Percentiles rank a stretch among this genome's conserved stretches.
phyloP scores from a whole-genome alignment of 2,888 invertebrate species.

The Tridacna crocea region DNA sequence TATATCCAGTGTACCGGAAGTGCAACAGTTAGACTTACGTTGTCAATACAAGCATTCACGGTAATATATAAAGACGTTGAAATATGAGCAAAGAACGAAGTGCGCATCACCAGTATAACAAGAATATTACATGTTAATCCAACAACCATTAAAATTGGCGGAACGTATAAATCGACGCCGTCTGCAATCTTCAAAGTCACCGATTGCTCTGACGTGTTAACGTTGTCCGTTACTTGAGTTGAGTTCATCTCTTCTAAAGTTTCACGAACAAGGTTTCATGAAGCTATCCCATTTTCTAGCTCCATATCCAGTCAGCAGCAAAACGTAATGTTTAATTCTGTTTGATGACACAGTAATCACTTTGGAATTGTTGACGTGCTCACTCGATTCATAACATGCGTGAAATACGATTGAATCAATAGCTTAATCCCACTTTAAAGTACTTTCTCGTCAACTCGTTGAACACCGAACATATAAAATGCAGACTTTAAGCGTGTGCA shows the following conservation, averaged over 20 bases:
- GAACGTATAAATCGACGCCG: constrained; percentile 66
- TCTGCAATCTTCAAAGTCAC: constrained; percentile 34
- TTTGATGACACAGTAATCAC: no score
- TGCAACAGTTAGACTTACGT: constrained; percentile 64
- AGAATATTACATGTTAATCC: constrained; percentile 69
- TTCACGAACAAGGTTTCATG: no score
- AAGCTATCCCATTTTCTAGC: no score
- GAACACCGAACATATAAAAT: no score
- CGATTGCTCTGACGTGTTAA: not conserved
- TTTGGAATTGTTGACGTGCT: no score
- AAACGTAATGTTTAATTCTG: no score
- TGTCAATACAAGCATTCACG: constrained; percentile 69
- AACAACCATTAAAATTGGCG: constrained; percentile 65
- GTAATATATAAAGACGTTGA: constrained; percentile 76
- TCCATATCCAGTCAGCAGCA: no score
- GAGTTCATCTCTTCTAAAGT: not conserved
- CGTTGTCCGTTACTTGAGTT: not conserved
- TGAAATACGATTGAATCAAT: no score
- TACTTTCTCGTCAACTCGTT: no score
- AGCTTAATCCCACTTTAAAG: no score
- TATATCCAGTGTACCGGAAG: constrained; percentile 74
- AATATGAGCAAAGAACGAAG: constrained; percentile 67
- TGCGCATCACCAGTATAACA: constrained; percentile 72
- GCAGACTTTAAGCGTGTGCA: no score
- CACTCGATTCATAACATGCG: no score